Evolutionary conservation across 1,140 invertebrate genomes (phyloP), one percentile per base, ranked within the genome.

Genomic region (Magallana ariakensis): DNA sequence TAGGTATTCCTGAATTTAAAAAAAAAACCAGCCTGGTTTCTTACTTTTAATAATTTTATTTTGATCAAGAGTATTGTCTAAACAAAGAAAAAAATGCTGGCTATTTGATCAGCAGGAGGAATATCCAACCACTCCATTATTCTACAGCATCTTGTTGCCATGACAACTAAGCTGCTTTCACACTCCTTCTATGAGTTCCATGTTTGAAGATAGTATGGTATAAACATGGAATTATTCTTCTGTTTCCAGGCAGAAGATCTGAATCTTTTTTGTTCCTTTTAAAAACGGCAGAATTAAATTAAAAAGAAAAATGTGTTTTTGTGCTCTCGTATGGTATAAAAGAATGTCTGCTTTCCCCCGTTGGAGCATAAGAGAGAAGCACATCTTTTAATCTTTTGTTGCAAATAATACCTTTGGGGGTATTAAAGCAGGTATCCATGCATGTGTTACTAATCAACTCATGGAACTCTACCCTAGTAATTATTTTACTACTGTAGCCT

Each of bases 151-250:
- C 66, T 75, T 75, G 66, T 75, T 26, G 15, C 66, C 26, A 75
- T 75, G 33, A 26, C 66, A 75, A 75, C 66, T 75, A 75, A 75
- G 66, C 66, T 75, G 66, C 66, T 75, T 75, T 75, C 66, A 75
- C 66, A 75, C 66, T 75, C 22, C 66, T 33, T 26, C 66, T 75
- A 13, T 75, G 22, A 75, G 66, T 75, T 75, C 22, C 66, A 75
- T 75, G 66, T 75, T 75, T 75, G 66, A 75, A 75, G 66, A 75
- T 75, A 26, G 66, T 26, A 22, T 46, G 66, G 66, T 75, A 75
- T 75, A 13, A 22, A 75, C 22, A 75, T 22, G 13, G 66, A 75
- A 75, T 75, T 75, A 75, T 75, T 75, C 22, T 75, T 75, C 66
- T 75, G 19, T 75, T 26, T 75, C 66, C 66, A 75, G 22, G 19